Percentiles rank a stretch among this genome's conserved stretches.
Evolutionary conservation across 64 coral and sea anemone species (phyloP).

Genomic region (Montipora capricornis): DNA sequence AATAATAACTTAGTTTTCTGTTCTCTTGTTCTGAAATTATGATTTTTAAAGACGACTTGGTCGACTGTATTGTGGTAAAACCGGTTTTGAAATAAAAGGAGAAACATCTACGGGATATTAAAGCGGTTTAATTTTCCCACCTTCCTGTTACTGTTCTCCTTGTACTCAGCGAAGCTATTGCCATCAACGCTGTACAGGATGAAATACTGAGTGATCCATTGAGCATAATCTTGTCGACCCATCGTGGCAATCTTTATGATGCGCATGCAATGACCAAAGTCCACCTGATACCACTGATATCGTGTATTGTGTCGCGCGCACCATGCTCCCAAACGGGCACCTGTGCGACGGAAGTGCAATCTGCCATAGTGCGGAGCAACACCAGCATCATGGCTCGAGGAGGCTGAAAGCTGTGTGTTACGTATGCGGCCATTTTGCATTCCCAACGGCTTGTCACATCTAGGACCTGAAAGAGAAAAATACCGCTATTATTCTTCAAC

Average conservation of each 20-base stretch:
- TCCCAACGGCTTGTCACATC: slow-evolving; percentile 83
- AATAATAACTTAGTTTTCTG: too few relatives aligned
- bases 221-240: slow-evolving; percentile 75
- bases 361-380: slow-evolving; percentile 64
- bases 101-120: neutral
- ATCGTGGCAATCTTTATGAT: slow-evolving; percentile 76
- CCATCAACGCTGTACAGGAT: slow-evolving; percentile 82
- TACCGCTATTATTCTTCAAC: neutral
- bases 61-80: too few relatives aligned
- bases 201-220: slow-evolving; percentile 89
- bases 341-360: slow-evolving; percentile 64
- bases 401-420: slow-evolving; percentile 71
- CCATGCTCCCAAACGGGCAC: slow-evolving; percentile 79
- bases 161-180: slow-evolving; percentile 72
- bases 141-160: slow-evolving; percentile 77
- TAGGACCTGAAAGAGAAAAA: slow-evolving; percentile 38
- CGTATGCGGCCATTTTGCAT: slow-evolving; percentile 80
- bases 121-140: neutral
- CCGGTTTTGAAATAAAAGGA: too few relatives aligned
- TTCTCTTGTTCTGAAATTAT: too few relatives aligned
- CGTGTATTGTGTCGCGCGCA: slow-evolving; percentile 75
- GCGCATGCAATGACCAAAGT: slow-evolving; percentile 72
- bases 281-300: slow-evolving; percentile 78
- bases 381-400: slow-evolving; percentile 67
- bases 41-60: too few relatives aligned